Percentiles rank a stretch among this genome's conserved stretches.
phyloP scores from a whole-genome alignment of 2,888 invertebrate species.

The Ophonus ardosiacus region DNA sequence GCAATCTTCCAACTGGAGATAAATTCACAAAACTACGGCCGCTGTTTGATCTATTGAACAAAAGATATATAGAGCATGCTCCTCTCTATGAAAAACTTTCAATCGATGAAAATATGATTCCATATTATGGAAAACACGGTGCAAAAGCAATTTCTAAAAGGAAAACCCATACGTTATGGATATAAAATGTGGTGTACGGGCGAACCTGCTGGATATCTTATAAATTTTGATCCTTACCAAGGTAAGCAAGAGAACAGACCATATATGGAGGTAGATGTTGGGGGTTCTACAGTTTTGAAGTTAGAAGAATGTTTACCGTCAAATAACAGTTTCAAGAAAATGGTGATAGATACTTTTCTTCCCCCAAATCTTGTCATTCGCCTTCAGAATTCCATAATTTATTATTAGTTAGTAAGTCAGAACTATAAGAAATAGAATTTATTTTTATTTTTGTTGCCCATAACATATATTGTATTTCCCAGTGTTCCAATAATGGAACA shows the following conservation, averaged over 20 bases:
- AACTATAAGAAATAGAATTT: not conserved
- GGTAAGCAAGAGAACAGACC: slow-evolving; percentile 27
- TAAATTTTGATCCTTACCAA: slow-evolving; percentile 65
- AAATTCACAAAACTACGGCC: slow-evolving; percentile 10
- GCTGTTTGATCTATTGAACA: slow-evolving; percentile 2
- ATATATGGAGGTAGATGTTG: not conserved
- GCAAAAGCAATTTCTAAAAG: slow-evolving; percentile 65
- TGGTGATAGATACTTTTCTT: not conserved
- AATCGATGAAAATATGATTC: slow-evolving; percentile 64
- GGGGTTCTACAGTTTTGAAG: slow-evolving; percentile 34
- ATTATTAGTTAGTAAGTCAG: not conserved
- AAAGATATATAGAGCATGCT: not conserved
- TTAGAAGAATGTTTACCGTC: not conserved
- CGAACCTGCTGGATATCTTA: slow-evolving; percentile 63
- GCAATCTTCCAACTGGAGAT: no score
- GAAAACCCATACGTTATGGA: slow-evolving; percentile 65
- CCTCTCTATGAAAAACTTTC: not conserved
- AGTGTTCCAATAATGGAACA: slow-evolving; percentile 40
- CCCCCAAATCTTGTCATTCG: not conserved
- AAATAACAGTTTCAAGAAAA: not conserved
- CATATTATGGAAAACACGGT: slow-evolving; percentile 65
- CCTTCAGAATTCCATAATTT: slow-evolving; percentile 55
- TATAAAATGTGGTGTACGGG: slow-evolving; percentile 64
- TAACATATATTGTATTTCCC: slow-evolving; percentile 1
- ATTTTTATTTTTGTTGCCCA: not conserved